Conservation (phyloP, 2,113 vertebrate genomes). For the Sarotherodon lohbergeri region DNA sequence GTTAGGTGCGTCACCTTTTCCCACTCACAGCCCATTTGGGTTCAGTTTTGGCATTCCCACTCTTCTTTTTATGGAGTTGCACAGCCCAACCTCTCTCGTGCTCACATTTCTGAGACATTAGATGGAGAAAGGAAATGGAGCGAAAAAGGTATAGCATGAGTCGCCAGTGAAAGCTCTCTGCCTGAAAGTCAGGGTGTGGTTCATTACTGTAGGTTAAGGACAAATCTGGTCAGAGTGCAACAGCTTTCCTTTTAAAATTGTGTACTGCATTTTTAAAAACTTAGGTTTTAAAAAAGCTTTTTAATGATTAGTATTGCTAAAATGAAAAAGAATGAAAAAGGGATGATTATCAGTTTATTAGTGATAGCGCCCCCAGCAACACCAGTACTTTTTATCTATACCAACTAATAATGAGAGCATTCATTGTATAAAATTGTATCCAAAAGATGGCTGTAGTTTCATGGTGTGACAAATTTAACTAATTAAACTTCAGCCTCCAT, state of each 20-base stretch:
- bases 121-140: slow-evolving; percentile 11
- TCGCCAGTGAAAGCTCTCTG: not conserved
- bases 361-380: rapidly evolving
- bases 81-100: not conserved
- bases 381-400: not conserved
- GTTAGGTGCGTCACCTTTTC: slow-evolving; percentile 47
- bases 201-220: not conserved
- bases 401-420: not conserved
- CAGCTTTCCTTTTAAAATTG: not conserved
- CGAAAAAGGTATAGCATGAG: slow-evolving; percentile 1
- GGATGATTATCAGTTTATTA: not conserved
- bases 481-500: not conserved
- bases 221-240: not conserved
- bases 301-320: not conserved
- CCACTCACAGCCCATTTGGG: slow-evolving; percentile 4
- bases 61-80: not conserved
- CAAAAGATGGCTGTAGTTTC: not conserved
- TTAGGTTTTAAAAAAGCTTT: not conserved
- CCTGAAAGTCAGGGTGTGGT: slow-evolving; percentile 7
- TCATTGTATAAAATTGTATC: not conserved
- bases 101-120: not conserved
- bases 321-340: not conserved
- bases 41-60: not conserved
- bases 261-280: not conserved
- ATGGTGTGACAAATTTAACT: not conserved